phyloP scores from a whole-genome alignment of 2,797 vertebrate species.

The Rhodeus uyekii region DNA sequence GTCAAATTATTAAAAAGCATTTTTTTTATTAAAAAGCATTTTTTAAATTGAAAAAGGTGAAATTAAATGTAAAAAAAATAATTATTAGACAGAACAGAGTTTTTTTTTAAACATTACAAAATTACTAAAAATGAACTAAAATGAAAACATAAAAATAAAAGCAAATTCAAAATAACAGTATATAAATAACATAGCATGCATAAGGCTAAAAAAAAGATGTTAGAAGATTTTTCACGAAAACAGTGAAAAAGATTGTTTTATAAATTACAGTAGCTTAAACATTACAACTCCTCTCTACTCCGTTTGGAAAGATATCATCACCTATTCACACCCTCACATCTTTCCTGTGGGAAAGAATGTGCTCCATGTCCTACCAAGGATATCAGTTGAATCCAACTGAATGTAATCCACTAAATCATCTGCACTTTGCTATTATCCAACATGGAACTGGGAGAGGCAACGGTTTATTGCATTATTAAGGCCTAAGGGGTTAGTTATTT shows the following conservation, averaged over 20 bases:
- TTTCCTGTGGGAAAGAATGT: constrained; percentile 27
- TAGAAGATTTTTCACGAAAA: too few relatives aligned
- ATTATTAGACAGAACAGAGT: too few relatives aligned
- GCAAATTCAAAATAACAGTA: background rate
- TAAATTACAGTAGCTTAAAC: background rate
- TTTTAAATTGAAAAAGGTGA: background rate
- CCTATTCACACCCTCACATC: constrained; percentile 23
- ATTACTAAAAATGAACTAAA: background rate
- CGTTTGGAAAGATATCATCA: background rate
- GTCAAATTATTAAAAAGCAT: background rate
- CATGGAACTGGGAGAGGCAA: background rate
- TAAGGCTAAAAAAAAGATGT: background rate
- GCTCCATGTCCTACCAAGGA: background rate
- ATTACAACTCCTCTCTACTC: too few relatives aligned
- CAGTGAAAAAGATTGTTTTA: background rate
- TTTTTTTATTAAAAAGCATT: background rate
- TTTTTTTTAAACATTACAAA: too few relatives aligned
- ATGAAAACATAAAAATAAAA: background rate
- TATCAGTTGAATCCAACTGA: constrained; percentile 10
- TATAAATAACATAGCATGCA: background rate
- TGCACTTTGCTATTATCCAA: background rate
- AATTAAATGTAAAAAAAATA: background rate
- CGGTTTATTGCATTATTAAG: background rate
- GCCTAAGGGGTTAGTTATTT: constrained; percentile 18
- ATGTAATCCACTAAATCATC: constrained; percentile 9